phyloP scores from a whole-genome alignment of 2,797 vertebrate genomes.

The Gallinago nigripennis region DNA sequence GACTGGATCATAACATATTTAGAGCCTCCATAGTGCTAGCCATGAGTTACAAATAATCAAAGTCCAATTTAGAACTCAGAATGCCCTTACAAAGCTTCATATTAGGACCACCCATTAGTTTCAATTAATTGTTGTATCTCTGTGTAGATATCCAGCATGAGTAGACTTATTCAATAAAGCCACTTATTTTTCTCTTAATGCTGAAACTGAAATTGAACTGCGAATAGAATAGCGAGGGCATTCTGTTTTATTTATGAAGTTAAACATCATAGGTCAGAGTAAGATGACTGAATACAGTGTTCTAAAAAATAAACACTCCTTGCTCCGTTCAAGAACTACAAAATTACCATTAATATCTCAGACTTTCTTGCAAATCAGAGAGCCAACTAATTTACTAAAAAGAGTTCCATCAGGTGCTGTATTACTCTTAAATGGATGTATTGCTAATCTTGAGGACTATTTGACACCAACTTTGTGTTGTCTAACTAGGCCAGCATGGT shows the following conservation, averaged over 20 bases:
- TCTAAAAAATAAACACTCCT: neutral
- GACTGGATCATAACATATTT: neutral
- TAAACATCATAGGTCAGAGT: neutral
- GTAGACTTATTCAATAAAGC: neutral
- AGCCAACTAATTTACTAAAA: neutral
- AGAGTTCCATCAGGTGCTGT: neutral
- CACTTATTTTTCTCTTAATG: too few species aligned
- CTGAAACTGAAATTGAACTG: too few species aligned
- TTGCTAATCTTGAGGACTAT: neutral
- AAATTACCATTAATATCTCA: neutral
- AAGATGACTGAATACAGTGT: neutral
- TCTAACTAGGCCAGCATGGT: neutral
- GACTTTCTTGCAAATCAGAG: neutral
- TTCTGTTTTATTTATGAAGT: neutral
- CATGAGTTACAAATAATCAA: neutral
- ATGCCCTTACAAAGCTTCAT: neutral
- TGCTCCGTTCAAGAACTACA: neutral
- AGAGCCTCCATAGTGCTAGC: neutral
- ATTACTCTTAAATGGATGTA: neutral
- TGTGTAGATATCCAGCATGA: neutral
- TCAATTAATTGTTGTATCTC: neutral
- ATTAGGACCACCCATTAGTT: neutral
- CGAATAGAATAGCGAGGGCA: neutral
- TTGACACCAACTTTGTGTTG: neutral
- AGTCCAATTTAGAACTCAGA: neutral